Evolutionary conservation across 2,888 invertebrate species (phyloP), one percentile per base, ranked within the genome.

Genomic region (Ganaspis brasiliensis): DNA sequence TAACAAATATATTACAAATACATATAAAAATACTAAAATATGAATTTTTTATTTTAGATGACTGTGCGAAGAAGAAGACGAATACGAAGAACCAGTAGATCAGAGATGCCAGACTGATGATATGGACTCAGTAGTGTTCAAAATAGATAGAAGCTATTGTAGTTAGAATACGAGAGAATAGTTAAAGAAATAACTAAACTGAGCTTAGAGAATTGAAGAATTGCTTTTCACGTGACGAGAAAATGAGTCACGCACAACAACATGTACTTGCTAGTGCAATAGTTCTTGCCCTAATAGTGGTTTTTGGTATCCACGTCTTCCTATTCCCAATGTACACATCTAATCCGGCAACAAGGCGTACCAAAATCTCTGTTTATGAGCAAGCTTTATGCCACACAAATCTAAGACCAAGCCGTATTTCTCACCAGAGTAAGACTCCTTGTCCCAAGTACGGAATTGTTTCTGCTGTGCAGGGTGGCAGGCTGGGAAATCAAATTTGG

Each of bases 261-360:
- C 93, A 94, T 89, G 91, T 94, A 88, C 92, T 94, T 87, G 93
- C 93, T 87, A 92, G 93, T 87, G 93, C 93, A 79, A 93, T 93
- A 85, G 91, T 93, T 81, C 92, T 94, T 82, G 93, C 94, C 77
- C 89, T 93, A 86, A 93, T 93, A 88, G 93, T 94, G 83, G 93
- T 94, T 85, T 92, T 93, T 80, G 92, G 93, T 86, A 93, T 94
- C 86, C 94, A 94, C 89, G 91, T 94, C 83, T 94, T 94, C 91
- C 90, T 94, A 74, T 94, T 94, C 89, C 94, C 94, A 72, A 90
- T 94, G 89, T 93, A 94, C 89, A 91, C 91, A 78, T 92, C 92
- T 79, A 91, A 89, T 70, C 89, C 91, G 73, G 89, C 91, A 72
- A 85, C 86, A 55, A 86, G 89, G 40, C 86, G 85, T 63, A 92